Conservation (phyloP, 2,113 vertebrate genomes). For the Oostethus manadensis region DNA sequence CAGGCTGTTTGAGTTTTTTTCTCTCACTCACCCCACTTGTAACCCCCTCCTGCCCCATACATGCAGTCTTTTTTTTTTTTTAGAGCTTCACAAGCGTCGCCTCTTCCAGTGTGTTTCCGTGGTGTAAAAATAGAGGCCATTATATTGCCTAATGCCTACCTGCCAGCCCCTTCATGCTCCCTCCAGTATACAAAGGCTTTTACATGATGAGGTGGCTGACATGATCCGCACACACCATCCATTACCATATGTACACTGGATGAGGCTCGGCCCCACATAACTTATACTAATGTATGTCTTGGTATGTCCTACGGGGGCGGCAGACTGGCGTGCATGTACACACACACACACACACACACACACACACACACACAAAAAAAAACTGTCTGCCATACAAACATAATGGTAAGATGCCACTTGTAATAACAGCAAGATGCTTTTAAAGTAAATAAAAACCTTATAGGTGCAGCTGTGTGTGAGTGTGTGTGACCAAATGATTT, state of each 20-base stretch:
- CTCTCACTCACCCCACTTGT: constrained; percentile 57
- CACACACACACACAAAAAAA: constrained; percentile 4
- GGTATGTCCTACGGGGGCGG: constrained; percentile 65
- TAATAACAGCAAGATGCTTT: constrained; percentile 61
- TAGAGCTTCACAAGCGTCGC: constrained; percentile 64
- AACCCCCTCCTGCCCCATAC: constrained; percentile 21
- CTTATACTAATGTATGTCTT: constrained; percentile 71
- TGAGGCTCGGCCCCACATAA: constrained; percentile 61
- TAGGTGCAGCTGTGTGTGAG: constrained; percentile 18
- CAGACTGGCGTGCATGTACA: constrained; percentile 24
- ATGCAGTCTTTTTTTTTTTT: constrained; percentile 49
- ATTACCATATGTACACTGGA: constrained; percentile 74
- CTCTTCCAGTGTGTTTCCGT: constrained; percentile 61
- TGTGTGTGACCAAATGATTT: constrained; percentile 13
- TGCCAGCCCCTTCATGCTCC: constrained; percentile 60
- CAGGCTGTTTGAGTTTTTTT: constrained; percentile 57
- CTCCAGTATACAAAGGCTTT: constrained; percentile 69
- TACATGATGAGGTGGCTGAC: constrained; percentile 77
- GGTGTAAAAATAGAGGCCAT: constrained; percentile 70
- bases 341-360: constrained; percentile 7
- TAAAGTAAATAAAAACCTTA: constrained; percentile 68
- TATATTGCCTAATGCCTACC: constrained; percentile 71
- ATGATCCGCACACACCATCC: constrained; percentile 72
- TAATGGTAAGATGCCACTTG: constrained; percentile 58
- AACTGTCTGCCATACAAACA: constrained; percentile 54